These are phyloP conservation scores for Onchidella celtica DNA, from an alignment of 2,888 invertebrate species.

Conservation along the genomic window DNA sequence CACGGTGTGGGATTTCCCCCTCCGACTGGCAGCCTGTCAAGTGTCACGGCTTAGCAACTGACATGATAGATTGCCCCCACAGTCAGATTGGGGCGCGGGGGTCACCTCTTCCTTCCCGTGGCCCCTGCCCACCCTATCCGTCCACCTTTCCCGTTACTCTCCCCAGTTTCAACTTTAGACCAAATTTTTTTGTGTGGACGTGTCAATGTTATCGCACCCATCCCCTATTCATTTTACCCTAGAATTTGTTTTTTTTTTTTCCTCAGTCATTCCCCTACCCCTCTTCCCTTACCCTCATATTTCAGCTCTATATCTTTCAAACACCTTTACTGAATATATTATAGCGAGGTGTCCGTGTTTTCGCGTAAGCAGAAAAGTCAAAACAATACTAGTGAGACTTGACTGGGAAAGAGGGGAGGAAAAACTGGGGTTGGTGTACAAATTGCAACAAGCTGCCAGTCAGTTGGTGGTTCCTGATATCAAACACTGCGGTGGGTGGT, in stretches of 20 bases:
- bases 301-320: background rate
- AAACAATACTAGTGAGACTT: constrained; percentile 31
- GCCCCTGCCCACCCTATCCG: background rate
- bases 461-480: too few species aligned
- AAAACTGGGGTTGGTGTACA: background rate
- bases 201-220: too few species aligned
- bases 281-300: background rate
- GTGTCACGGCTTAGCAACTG: constrained; percentile 75
- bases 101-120: background rate
- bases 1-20: constrained; percentile 41
- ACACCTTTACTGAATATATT: constrained; percentile 12
- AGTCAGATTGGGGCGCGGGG: constrained; percentile 67
- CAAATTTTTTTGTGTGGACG: too few species aligned
- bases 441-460: too few species aligned
- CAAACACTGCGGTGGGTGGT: constrained; percentile 8
- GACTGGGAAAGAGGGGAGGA: background rate
- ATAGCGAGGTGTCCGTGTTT: background rate
- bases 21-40: constrained; percentile 73
- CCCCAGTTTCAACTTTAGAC: background rate
- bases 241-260: background rate
- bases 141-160: constrained; percentile 4
- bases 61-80: constrained; percentile 74
- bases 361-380: background rate
- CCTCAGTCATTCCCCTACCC: background rate
- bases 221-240: too few species aligned